phyloP scores from a whole-genome alignment of 1,140 invertebrate genomes.

The Zaprionus tsacasi region DNA sequence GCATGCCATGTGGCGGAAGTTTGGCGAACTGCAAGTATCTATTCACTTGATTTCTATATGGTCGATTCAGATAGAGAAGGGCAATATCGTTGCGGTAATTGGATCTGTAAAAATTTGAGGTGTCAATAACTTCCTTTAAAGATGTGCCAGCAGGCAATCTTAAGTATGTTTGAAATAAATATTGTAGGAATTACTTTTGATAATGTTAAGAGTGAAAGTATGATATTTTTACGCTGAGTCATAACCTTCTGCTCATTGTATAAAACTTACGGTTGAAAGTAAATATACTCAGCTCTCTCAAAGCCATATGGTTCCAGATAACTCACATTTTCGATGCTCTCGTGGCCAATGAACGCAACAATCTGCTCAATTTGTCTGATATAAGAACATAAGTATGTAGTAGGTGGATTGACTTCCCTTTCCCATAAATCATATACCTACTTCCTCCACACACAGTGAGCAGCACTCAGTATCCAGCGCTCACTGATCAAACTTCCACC shows the following conservation, averaged over 20 bases:
- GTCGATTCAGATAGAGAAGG: constrained; percentile 52
- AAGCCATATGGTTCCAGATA: constrained; percentile 57
- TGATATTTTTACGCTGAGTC: too few relatives aligned
- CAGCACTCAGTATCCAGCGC: constrained; percentile 74
- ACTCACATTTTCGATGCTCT: constrained; percentile 60
- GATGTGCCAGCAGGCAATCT: too few relatives aligned
- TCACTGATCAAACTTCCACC: constrained; percentile 71
- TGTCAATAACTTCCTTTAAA: neutral
- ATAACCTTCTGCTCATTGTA: neutral
- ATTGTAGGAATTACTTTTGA: too few relatives aligned
- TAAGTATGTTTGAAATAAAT: too few relatives aligned
- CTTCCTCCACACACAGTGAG: constrained; percentile 76
- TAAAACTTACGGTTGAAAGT: constrained; percentile 76
- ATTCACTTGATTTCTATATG: constrained; percentile 31
- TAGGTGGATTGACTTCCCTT: neutral
- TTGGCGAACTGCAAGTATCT: constrained; percentile 52
- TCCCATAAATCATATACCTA: constrained; percentile 24
- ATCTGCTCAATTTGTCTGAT: constrained; percentile 56
- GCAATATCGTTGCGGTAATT: constrained; percentile 79
- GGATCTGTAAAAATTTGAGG: constrained; percentile 40
- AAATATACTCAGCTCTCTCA: constrained; percentile 70
- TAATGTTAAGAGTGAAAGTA: too few relatives aligned
- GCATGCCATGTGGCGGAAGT: constrained; percentile 63
- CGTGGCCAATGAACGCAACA: constrained; percentile 70
- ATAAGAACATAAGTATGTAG: neutral